Evolutionary conservation across 2,797 vertebrate genomes (phyloP).

Genomic region (Epinephelus coioides): DNA sequence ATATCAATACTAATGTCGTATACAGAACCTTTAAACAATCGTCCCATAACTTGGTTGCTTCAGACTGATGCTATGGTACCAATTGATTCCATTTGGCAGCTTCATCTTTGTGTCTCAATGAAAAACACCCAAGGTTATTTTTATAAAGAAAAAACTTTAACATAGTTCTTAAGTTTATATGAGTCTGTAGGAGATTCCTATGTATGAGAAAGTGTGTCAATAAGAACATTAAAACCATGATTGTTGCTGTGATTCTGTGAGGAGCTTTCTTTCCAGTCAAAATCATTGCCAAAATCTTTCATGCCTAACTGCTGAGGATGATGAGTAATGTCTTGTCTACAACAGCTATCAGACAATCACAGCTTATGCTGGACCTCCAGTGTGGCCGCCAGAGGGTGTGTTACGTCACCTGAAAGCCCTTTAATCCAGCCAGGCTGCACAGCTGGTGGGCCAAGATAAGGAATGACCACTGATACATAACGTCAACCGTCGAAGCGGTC

Average conservation of each 20-base stretch:
- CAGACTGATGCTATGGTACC: too few relatives aligned
- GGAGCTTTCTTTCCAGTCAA: neutral
- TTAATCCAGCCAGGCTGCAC: conserved; percentile 52
- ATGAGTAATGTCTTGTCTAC: conserved; percentile 25
- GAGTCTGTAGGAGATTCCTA: neutral
- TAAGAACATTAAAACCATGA: neutral
- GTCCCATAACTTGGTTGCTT: too few relatives aligned
- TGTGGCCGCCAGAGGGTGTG: conserved; percentile 20
- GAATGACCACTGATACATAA: conserved; percentile 21
- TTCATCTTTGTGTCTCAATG: too few relatives aligned
- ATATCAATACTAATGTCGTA: too few relatives aligned
- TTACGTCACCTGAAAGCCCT: conserved; percentile 58
- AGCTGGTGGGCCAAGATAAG: conserved; percentile 62
- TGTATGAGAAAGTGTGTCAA: neutral
- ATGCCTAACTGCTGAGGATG: neutral
- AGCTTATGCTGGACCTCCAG: conserved; percentile 16
- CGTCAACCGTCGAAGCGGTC: conserved; percentile 24
- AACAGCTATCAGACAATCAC: conserved; percentile 8
- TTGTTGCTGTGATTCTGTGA: too few relatives aligned
- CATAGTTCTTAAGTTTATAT: neutral
- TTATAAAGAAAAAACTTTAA: neutral
- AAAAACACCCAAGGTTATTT: neutral
- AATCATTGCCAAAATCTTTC: neutral
- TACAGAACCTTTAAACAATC: too few relatives aligned
- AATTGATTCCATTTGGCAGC: too few relatives aligned